Conservation (phyloP, 1,140 invertebrate genomes). For the Phocides pigmalion region DNA sequence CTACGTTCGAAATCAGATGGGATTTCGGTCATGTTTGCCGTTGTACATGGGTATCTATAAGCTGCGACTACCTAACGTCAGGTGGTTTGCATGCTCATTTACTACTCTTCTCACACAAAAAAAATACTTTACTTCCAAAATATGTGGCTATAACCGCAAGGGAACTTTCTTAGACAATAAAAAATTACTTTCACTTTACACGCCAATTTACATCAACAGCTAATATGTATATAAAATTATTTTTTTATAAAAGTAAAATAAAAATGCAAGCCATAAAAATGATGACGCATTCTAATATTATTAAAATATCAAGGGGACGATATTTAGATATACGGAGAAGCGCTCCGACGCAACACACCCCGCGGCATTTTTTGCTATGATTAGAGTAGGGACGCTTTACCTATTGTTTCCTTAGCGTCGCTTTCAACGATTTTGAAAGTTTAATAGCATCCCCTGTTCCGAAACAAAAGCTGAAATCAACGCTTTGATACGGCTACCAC, state of each 20-base stretch:
- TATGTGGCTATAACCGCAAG: too few species aligned
- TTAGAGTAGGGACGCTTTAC: constrained; percentile 8
- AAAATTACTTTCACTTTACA: too few species aligned
- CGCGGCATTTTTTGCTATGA: constrained; percentile 23
- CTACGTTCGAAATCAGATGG: too few species aligned
- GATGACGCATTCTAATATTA: neutral
- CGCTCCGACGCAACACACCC: constrained; percentile 11
- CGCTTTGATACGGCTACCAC: neutral
- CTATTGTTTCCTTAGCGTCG: constrained; percentile 19
- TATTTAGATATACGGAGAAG: constrained; percentile 15
- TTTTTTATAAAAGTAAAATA: neutral
- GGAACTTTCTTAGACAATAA: too few species aligned
- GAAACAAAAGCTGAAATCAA: constrained; percentile 17
- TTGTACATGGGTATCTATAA: too few species aligned
- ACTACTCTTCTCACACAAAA: too few species aligned
- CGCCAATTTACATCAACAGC: too few species aligned
- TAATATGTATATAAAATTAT: too few species aligned
- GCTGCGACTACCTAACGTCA: too few species aligned
- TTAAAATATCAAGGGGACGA: constrained; percentile 18
- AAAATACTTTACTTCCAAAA: too few species aligned
- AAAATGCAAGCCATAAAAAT: neutral
- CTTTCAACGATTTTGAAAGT: constrained; percentile 24
- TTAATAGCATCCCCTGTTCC: constrained; percentile 8
- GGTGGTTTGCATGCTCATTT: too few species aligned
- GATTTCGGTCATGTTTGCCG: too few species aligned